A percentile compares a stretch with the other conserved stretches of the same genome.
These are phyloP conservation scores for Zoanthus solanderi DNA, from an alignment of 92 coral and sea anemone species.

Conservation along the genomic window DNA sequence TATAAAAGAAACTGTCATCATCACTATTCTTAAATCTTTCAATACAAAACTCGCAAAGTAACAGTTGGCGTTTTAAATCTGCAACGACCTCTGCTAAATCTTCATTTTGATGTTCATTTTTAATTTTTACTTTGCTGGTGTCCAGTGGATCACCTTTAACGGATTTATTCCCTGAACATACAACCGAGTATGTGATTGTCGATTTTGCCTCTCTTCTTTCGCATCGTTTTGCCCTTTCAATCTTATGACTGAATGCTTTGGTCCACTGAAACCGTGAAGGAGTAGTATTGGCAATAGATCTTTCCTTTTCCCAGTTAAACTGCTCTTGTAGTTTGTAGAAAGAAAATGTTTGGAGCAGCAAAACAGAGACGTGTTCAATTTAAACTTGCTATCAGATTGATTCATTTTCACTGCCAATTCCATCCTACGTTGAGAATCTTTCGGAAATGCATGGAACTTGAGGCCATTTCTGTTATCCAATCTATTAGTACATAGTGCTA, in stretches of 20 bases:
- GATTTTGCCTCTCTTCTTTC: too few species aligned
- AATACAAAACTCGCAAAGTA: conserved; percentile 17
- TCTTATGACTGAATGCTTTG: too few species aligned
- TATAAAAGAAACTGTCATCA: conserved; percentile 44
- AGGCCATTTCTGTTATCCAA: neutral
- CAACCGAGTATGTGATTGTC: too few species aligned
- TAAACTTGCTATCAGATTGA: neutral
- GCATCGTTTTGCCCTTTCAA: too few species aligned
- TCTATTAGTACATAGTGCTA: neutral
- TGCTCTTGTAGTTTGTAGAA: neutral
- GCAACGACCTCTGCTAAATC: too few species aligned
- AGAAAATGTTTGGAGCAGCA: neutral
- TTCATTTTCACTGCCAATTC: neutral
- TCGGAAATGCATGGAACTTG: neutral
- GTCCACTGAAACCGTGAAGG: too few species aligned
- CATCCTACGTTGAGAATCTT: neutral
- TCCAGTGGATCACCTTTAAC: too few species aligned
- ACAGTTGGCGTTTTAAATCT: too few species aligned
- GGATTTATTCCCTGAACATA: too few species aligned
- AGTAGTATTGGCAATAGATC: too few species aligned
- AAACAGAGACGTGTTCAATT: neutral
- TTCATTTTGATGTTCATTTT: neutral
- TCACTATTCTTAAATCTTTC: conserved; percentile 39
- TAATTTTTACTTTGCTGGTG: neutral
- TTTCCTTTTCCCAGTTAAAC: neutral